Evolutionary conservation across 2,113 vertebrate genomes (phyloP), one percentile per base, ranked within the genome.

Genomic region (Thymallus thymallus): DNA sequence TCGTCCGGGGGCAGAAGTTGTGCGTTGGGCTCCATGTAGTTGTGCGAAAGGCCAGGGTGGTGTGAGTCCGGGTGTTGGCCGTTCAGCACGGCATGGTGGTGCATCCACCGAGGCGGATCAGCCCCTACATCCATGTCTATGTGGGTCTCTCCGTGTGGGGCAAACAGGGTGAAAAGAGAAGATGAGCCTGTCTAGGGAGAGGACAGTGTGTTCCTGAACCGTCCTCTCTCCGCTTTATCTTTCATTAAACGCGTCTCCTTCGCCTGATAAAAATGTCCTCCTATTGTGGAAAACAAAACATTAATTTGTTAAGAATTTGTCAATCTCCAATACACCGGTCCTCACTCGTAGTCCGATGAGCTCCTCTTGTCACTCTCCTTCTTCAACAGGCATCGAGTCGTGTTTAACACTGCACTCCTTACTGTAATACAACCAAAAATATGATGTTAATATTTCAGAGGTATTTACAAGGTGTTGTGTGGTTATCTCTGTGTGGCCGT

Each of bases 1-100:
- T 99, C 98, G 46, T 99, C 98, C 0, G 96, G 96, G 32, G 96
- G 96, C 87, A 99, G 92, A 58, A 99, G 94, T 91, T 96, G 96
- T 16, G 91, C 79, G 35, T 95, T 86, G 18, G 95, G 94, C 87
- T 99, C 98, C 94, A 97, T 96, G 87, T 97, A 99, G 92, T 94
- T 96, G 88, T 97, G 96, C 26, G 94, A 91, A 88, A 98, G 92
- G 78, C 95, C 93, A 29, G 93, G 95, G 69, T 97, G 96, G 85
- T 97, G 96, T 32, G 94, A 90, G 83, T 98, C 96, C 67, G 96
- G 95, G 91, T 98, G 96, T 88, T 97, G 96, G 63, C 95, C 95
- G 74, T 97, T 98, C 75, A 98, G 91, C 72, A 97, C 92, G 60
- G 96, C 93, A 73, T 96, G 96, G 76, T 97, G 96, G 71, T 93